phyloP scores from a whole-genome alignment of 2,888 invertebrate species.

The Leucophenga maculata region DNA sequence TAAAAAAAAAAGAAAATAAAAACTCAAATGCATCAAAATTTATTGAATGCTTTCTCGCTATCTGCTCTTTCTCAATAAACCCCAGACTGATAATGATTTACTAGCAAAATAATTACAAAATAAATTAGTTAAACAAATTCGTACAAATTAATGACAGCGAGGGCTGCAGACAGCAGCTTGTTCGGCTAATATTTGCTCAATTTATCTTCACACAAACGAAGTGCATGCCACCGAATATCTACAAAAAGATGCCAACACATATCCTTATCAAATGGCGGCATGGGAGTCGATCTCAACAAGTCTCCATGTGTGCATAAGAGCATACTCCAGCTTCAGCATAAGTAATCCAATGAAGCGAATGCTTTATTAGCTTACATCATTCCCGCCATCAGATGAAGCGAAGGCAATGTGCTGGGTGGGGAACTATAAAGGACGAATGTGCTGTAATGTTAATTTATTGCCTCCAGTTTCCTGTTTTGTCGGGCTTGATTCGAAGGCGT shows the following conservation, averaged over 20 bases:
- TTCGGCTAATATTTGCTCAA: background rate
- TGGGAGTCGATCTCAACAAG: background rate
- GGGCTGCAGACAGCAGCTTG: background rate
- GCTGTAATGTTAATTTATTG: slow-evolving; percentile 25
- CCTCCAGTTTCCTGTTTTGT: slow-evolving; percentile 5
- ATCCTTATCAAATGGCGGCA: background rate
- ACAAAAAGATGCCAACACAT: background rate
- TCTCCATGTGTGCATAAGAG: slow-evolving; percentile 7
- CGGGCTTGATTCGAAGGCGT: slow-evolving; percentile 30
- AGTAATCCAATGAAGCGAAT: slow-evolving; percentile 16
- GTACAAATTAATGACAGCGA: background rate
- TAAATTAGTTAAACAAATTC: slow-evolving; percentile 4
- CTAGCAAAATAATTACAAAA: background rate
- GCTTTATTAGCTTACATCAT: slow-evolving; percentile 15
- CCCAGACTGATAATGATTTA: background rate
- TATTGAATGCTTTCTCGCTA: too few species aligned
- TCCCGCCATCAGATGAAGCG: background rate
- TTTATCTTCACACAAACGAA: background rate
- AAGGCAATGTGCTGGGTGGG: too few species aligned
- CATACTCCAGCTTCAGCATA: background rate
- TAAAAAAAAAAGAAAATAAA: too few species aligned
- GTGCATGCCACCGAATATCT: background rate
- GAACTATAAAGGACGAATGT: slow-evolving; percentile 10
- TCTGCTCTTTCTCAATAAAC: too few species aligned
- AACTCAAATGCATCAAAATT: too few species aligned